Base-by-base conservation (phyloP, 2,888 invertebrate genomes). In the Liopterus haemorrhoidalis region DNA sequence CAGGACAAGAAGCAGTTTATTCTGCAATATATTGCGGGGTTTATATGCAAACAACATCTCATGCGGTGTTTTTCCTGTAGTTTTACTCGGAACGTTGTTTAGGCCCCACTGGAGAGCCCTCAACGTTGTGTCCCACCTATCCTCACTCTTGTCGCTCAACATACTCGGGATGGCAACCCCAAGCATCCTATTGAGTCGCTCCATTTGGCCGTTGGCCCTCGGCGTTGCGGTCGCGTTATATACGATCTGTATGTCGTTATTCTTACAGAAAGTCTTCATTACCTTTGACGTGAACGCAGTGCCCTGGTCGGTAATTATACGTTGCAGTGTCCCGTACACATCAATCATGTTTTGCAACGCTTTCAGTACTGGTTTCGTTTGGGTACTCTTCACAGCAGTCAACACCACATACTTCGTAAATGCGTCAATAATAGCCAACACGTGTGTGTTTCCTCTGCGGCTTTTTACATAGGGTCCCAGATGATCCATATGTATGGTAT, bases 141-240 rank as follows among this genome's bases (percentile, higher is more conserved):
- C n/a, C n/a, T n/a, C n/a, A n/a, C n/a, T n/a, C n/a, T n/a, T n/a
- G n/a, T n/a, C n/a, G n/a, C n/a, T n/a, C n/a, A n/a, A n/a, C n/a
- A n/a, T n/a, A n/a, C n/a, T n/a, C n/a, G n/a, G n/a, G n/a, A n/a
- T n/a, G n/a, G n/a, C n/a, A n/a, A n/a, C n/a, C n/a, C n/a, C n/a
- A n/a, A n/a, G n/a, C n/a, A n/a, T n/a, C n/a, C n/a, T n/a, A n/a
- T n/a, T n/a, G n/a, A n/a, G n/a, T n/a, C 54, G 43, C 32, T 16
- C 60, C 3, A 53, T 54, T 25, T 58, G 57, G 1, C 57, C 59
- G 30, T 60, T 61, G 0, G 58, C 57, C 25, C 57, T 19, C 5
- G 56, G 58, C 5, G 56, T 54, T 5, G 58, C 56, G 11, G 30
- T 30, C 8, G 39, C 39, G 11, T 39, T 39, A 11, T 28, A 4